Conservation (phyloP, 2,888 invertebrate species). For the Luperina testacea region DNA sequence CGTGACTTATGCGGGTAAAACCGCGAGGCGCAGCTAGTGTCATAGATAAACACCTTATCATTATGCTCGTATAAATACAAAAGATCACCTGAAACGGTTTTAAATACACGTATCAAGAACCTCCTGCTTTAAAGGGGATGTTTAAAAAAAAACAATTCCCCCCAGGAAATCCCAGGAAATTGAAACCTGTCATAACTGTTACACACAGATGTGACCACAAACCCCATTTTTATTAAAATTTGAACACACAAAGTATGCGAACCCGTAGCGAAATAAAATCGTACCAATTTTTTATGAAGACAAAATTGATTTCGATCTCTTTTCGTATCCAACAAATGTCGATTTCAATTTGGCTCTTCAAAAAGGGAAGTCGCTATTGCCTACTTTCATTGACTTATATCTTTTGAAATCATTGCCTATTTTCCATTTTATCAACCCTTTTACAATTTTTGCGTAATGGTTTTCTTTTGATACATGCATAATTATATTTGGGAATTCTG, state of each 20-base stretch:
- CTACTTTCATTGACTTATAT: neutral
- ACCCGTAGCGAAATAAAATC: neutral
- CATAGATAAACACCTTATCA: neutral
- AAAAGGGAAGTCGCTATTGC: conserved; percentile 3
- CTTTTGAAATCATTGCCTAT: neutral
- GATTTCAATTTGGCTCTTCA: conserved; percentile 36
- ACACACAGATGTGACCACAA: conserved; percentile 36
- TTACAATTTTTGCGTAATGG: neutral
- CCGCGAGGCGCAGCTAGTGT: neutral
- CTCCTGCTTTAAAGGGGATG: neutral
- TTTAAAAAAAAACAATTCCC: conserved; percentile 42
- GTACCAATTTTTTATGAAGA: conserved; percentile 21
- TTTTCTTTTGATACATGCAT: neutral
- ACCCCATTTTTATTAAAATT: conserved; percentile 43
- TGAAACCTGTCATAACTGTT: conserved; percentile 48
- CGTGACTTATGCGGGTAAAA: too few species aligned
- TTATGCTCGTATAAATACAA: too few species aligned
- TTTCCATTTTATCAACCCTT: neutral
- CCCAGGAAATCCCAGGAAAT: conserved; percentile 41
- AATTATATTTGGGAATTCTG: neutral
- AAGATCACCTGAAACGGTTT: neutral
- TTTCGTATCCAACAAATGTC: conserved; percentile 9
- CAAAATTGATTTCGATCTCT: conserved; percentile 35
- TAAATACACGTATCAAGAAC: neutral
- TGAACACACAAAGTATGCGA: conserved; percentile 26